phyloP scores from a whole-genome alignment of 2,113 vertebrate genomes.

The Eira barbara region DNA sequence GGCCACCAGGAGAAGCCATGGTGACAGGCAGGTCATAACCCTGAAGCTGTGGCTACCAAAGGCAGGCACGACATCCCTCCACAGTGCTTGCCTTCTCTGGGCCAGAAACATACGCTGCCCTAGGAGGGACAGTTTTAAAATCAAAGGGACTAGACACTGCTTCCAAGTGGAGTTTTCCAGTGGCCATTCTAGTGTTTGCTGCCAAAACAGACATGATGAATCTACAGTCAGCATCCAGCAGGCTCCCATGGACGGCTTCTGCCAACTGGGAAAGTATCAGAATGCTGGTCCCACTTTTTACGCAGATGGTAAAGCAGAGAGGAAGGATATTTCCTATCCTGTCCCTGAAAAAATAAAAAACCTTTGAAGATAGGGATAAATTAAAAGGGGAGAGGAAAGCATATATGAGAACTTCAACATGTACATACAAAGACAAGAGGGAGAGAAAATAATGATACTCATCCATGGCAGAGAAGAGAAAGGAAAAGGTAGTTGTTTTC shows the following conservation, averaged over 20 bases:
- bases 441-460: neutral
- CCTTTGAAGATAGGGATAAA: neutral
- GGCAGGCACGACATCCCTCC: neutral
- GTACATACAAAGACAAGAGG: neutral
- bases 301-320: neutral
- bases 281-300: neutral
- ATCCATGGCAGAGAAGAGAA: neutral
- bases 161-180: neutral
- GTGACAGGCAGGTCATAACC: neutral
- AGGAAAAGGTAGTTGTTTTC: neutral
- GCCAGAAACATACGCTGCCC: neutral
- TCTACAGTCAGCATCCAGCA: neutral
- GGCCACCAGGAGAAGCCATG: constrained; percentile 5
- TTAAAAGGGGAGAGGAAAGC: neutral
- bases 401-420: neutral
- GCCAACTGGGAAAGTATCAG: neutral
- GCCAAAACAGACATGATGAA: neutral
- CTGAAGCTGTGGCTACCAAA: neutral
- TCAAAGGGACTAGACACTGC: neutral
- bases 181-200: neutral
- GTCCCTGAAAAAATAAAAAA: neutral
- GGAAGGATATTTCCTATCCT: neutral
- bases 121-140: neutral
- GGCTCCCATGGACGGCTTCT: neutral
- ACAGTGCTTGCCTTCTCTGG: neutral